Conservation (phyloP, 2,113 vertebrate species). For the Thalassoma bifasciatum region DNA sequence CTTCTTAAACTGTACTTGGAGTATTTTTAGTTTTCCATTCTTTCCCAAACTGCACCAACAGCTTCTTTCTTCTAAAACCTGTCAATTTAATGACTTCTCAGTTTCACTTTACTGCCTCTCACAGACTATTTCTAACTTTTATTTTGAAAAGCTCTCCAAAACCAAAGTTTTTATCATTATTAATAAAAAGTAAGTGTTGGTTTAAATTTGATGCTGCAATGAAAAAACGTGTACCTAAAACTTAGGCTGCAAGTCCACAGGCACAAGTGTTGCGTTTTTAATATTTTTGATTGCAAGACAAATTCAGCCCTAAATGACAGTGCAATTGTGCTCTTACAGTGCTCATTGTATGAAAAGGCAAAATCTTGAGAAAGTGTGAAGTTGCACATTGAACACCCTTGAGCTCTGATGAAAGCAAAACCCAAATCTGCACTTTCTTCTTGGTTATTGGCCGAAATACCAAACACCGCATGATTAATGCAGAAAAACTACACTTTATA, state of each 20-base stretch:
- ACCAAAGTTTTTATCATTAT: no score
- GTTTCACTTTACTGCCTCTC: no score
- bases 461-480: constrained; percentile 62
- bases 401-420: constrained; percentile 1
- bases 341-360: constrained; percentile 3
- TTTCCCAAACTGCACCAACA: no score
- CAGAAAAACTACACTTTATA: constrained; percentile 61
- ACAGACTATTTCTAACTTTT: no score
- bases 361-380: constrained; percentile 29
- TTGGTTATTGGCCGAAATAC: constrained; percentile 38
- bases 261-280: constrained; percentile 26
- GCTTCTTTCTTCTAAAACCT: no score
- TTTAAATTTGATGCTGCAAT: neutral
- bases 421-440: constrained; percentile 1
- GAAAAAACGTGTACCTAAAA: no score
- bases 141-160: no score
- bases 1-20: no score
- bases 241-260: constrained; percentile 34
- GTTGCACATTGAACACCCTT: constrained; percentile 38
- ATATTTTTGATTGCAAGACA: constrained; percentile 47
- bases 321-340: constrained; percentile 18
- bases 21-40: no score
- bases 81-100: no score
- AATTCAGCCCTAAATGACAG: constrained; percentile 34
- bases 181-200: no score